Evolutionary conservation across 35 echinoderm and acorn worm genomes (phyloP).

Genomic region (Apostichopus japonicus): DNA sequence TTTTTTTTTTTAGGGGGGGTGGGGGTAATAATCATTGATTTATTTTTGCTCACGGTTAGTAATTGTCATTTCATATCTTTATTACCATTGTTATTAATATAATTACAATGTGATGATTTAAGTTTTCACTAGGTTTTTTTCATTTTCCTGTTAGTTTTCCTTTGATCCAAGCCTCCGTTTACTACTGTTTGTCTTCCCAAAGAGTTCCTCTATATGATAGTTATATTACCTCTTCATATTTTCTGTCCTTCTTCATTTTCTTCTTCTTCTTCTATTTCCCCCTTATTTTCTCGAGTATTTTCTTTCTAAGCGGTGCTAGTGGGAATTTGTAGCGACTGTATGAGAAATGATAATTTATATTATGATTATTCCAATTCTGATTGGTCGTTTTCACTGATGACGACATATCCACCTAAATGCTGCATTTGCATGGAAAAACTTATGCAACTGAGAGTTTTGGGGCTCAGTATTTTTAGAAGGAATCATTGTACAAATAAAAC

Average conservation of each 20-base stretch:
- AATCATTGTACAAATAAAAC: constrained; percentile 37
- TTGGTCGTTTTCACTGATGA: constrained; percentile 1
- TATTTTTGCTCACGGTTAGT: too few relatives aligned
- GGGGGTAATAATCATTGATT: neutral
- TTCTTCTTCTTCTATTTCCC: too few relatives aligned
- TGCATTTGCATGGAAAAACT: constrained; percentile 33
- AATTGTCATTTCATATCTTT: too few relatives aligned
- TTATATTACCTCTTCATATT: neutral
- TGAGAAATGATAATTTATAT: constrained; percentile 5
- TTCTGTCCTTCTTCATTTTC: too few relatives aligned
- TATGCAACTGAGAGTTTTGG: constrained; percentile 39
- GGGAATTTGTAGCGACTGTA: neutral
- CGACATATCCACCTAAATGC: constrained; percentile 44
- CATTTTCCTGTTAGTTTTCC: neutral
- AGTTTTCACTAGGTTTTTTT: neutral
- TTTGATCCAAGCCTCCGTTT: neutral
- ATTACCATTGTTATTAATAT: too few relatives aligned
- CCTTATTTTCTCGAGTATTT: too few relatives aligned
- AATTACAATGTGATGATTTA: too few relatives aligned
- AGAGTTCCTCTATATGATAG: constrained; percentile 19
- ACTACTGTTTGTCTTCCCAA: neutral
- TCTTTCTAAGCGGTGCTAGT: constrained; percentile 14
- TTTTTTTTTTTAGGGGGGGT: neutral
- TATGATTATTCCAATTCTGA: constrained; percentile 11
- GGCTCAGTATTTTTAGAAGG: constrained; percentile 37